These are phyloP conservation scores for Morus bassanus DNA, from an alignment of 2,797 vertebrate species.

Conservation along the genomic window DNA sequence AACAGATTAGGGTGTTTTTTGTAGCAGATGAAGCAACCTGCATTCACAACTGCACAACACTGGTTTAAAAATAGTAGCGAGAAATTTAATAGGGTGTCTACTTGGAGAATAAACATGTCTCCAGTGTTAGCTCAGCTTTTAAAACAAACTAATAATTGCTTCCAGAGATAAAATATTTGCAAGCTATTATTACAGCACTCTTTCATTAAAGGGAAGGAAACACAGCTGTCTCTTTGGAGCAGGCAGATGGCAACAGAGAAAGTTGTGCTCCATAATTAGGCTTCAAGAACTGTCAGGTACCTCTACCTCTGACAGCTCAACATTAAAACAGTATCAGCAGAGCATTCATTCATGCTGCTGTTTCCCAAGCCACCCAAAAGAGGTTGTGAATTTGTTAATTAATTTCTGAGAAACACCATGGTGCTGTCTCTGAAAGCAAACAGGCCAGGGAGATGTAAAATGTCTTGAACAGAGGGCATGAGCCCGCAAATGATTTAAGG, in stretches of 20 bases:
- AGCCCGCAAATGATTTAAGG: neutral
- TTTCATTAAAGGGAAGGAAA: slow-evolving; percentile 13
- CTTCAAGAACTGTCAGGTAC: neutral
- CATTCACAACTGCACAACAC: neutral
- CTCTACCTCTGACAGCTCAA: neutral
- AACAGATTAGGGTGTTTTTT: neutral
- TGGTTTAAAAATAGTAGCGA: neutral
- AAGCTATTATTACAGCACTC: slow-evolving; percentile 21
- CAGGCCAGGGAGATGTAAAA: neutral
- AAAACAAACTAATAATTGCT: slow-evolving; percentile 51
- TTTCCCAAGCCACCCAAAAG: neutral
- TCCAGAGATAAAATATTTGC: slow-evolving; percentile 50
- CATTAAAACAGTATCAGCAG: neutral
- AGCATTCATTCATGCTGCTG: neutral
- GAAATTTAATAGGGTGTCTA: neutral
- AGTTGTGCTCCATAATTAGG: neutral
- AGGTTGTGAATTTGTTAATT: neutral
- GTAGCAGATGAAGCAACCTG: neutral
- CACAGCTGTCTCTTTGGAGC: neutral
- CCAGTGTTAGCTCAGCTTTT: slow-evolving; percentile 38
- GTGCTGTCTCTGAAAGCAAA: neutral
- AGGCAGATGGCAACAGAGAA: neutral
- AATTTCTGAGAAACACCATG: neutral
- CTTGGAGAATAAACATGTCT: slow-evolving; percentile 19
- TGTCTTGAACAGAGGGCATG: neutral